These are phyloP conservation scores for Caenorhabditis sp. DNA, from an alignment of 2,888 invertebrate species.

Conservation along the genomic window DNA sequence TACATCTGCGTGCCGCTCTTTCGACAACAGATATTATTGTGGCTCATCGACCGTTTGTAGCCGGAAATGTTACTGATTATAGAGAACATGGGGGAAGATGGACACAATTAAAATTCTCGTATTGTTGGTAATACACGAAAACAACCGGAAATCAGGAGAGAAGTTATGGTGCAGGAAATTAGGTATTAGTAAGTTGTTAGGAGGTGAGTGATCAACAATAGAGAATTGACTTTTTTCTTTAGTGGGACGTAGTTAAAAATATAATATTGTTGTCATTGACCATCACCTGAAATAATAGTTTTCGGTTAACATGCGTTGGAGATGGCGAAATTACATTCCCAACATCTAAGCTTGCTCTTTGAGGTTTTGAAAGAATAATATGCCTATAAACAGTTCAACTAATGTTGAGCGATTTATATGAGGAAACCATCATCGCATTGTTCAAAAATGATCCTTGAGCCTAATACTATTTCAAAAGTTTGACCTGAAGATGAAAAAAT, in stretches of 20 bases:
- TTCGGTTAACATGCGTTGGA: background rate
- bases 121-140: conserved; percentile 9
- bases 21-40: conserved; percentile 32
- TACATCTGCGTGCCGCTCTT: conserved; percentile 28
- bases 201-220: conserved; percentile 41
- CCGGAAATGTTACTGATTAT: conserved; percentile 47
- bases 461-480: too few relatives aligned
- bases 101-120: conserved; percentile 21
- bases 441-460: too few relatives aligned
- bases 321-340: too few relatives aligned
- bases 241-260: conserved; percentile 17
- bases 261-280: conserved; percentile 15
- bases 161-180: conserved; percentile 58
- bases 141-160: conserved; percentile 51
- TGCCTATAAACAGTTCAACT: too few relatives aligned
- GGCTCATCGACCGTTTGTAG: conserved; percentile 45
- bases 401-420: too few relatives aligned
- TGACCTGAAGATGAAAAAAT: too few relatives aligned
- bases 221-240: background rate
- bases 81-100: background rate
- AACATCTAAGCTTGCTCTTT: too few relatives aligned
- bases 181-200: conserved; percentile 52
- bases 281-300: background rate
- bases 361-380: too few relatives aligned
- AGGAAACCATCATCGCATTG: too few relatives aligned